Conservation (phyloP, 2,888 invertebrate species). For the Coelinius sp. region DNA sequence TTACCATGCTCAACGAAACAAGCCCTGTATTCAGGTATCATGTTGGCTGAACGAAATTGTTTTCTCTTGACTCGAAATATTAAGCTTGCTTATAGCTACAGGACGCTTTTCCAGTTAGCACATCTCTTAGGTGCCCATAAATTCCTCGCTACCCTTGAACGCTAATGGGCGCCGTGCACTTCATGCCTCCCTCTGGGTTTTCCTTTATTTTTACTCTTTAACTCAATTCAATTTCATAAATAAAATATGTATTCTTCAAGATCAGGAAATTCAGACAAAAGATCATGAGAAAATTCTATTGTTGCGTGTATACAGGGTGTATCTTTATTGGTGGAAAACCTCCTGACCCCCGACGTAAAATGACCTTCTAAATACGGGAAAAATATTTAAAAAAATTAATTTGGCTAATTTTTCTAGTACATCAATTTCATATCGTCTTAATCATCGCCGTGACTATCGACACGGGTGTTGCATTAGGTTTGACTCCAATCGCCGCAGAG, state of each 20-base stretch:
- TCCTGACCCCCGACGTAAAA: no score
- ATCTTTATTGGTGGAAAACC: no score
- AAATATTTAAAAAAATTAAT: no score
- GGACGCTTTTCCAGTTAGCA: slow-evolving; percentile 22
- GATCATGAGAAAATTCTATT: not conserved
- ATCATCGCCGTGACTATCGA: no score
- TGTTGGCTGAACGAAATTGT: slow-evolving; percentile 50
- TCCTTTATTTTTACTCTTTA: no score
- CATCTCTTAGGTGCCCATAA: slow-evolving; percentile 13
- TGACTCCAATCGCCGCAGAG: no score
- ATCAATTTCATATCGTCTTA: no score
- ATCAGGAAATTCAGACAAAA: not conserved
- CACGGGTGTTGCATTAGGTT: no score
- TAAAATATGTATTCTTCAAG: not conserved
- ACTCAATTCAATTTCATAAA: not conserved
- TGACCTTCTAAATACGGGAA: no score
- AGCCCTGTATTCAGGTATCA: not conserved
- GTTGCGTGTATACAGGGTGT: not conserved
- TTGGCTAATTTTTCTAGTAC: no score
- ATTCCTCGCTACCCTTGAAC: not conserved
- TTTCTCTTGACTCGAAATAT: slow-evolving; percentile 60
- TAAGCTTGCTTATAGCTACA: slow-evolving; percentile 48
- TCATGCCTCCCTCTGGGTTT: not conserved
- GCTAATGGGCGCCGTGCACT: not conserved
- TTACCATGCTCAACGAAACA: not conserved